Percentiles rank a stretch among this genome's conserved stretches.
These are phyloP conservation scores for Vicugna pacos DNA, from an alignment of 2,113 vertebrate species.

Conservation along the genomic window DNA sequence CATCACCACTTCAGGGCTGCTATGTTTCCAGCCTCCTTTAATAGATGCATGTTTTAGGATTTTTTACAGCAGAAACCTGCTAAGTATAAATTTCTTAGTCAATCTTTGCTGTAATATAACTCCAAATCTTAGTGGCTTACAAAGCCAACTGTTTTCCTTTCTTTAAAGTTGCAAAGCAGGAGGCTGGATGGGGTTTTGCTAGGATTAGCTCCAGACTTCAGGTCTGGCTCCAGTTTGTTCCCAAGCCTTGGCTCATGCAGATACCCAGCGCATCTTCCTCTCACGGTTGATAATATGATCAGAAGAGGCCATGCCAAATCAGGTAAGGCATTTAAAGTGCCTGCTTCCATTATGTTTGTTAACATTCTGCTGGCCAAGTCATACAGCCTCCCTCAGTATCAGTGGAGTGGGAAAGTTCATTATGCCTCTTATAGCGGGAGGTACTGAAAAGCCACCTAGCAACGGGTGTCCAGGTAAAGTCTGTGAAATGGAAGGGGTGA, in stretches of 20 bases:
- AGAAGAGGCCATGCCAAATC: background rate
- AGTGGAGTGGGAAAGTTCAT: background rate
- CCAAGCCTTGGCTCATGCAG: too few species aligned
- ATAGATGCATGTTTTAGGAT: background rate
- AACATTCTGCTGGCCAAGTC: background rate
- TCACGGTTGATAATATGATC: background rate
- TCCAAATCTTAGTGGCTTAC: background rate
- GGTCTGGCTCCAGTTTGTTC: background rate
- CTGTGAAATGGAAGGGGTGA: too few species aligned
- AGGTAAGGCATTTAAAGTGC: background rate
- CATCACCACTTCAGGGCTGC: background rate
- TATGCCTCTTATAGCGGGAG: background rate
- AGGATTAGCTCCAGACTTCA: background rate
- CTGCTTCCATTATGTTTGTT: background rate
- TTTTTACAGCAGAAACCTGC: background rate
- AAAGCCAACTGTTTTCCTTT: background rate
- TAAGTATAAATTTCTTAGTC: background rate
- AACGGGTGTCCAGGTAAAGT: background rate
- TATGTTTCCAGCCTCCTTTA: background rate
- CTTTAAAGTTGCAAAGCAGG: background rate
- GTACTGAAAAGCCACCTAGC: background rate
- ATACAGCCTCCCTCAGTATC: too few species aligned
- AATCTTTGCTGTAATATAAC: background rate
- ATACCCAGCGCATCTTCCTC: background rate
- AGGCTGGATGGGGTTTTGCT: background rate